A percentile compares a stretch with the other conserved stretches of the same genome.
These are phyloP conservation scores for Cactoblastis cactorum DNA, from an alignment of 2,888 invertebrate genomes.

Conservation along the genomic window DNA sequence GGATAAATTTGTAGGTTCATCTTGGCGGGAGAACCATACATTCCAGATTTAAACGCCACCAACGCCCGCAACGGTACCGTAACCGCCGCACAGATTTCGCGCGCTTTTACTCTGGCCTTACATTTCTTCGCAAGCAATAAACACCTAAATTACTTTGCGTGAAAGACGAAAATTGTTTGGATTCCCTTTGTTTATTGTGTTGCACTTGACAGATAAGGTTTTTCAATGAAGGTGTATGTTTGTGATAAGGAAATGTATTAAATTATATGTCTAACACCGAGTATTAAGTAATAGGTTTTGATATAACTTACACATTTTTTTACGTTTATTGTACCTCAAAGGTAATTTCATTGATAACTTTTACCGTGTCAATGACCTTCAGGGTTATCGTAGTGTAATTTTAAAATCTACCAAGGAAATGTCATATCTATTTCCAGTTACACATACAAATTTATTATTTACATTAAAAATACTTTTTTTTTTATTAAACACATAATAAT, in stretches of 20 bases:
- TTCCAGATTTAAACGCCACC: constrained; percentile 46
- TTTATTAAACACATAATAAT: neutral
- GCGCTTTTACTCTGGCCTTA: constrained; percentile 33
- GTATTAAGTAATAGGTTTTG: too few relatives aligned
- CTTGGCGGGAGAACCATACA: constrained; percentile 36
- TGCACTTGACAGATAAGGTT: constrained; percentile 27
- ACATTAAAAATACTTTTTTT: neutral
- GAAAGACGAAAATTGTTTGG: constrained; percentile 1
- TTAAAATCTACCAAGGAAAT: neutral
- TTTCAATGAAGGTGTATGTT: constrained; percentile 18
- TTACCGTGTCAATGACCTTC: neutral
- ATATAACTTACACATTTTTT: too few relatives aligned
- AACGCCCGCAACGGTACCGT: constrained; percentile 47
- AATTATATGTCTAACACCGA: too few relatives aligned
- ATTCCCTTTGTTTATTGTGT: constrained; percentile 2
- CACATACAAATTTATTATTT: neutral
- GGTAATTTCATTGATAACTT: neutral
- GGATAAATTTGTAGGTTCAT: neutral
- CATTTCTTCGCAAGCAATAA: constrained; percentile 4
- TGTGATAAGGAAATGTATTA: neutral
- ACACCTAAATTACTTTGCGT: neutral
- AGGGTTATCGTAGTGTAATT: neutral
- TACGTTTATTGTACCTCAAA: too few relatives aligned
- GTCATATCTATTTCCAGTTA: neutral
- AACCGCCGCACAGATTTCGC: constrained; percentile 44